phyloP scores from a whole-genome alignment of 2,888 invertebrate species.

The Mythimna impura region DNA sequence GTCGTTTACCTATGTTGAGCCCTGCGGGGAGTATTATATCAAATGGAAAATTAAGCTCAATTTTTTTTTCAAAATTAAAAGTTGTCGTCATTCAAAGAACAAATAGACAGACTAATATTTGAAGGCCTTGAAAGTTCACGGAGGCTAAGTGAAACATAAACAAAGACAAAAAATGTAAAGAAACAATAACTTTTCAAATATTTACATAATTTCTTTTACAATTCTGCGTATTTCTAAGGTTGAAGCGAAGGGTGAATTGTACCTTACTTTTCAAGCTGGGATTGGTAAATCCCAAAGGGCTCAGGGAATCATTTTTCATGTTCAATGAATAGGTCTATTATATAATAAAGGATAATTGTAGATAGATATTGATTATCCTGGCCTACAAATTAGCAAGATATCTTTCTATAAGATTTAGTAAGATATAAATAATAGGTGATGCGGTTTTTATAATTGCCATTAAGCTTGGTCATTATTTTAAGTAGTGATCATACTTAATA shows the following conservation, averaged over 20 bases:
- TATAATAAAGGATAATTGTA: constrained; percentile 53
- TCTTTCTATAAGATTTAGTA: background rate
- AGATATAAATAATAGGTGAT: background rate
- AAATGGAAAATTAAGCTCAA: constrained; percentile 29
- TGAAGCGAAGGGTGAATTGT: constrained; percentile 27
- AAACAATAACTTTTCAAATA: constrained; percentile 31
- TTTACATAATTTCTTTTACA: constrained; percentile 28
- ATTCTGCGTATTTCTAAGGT: constrained; percentile 27
- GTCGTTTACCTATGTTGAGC: constrained; percentile 40
- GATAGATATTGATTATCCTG: constrained; percentile 26
- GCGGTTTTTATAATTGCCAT: background rate
- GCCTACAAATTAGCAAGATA: background rate
- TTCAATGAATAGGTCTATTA: constrained; percentile 40
- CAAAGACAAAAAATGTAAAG: constrained; percentile 9
- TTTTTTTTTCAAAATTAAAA: constrained; percentile 23
- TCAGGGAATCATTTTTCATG: constrained; percentile 43
- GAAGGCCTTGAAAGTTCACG: constrained; percentile 11
- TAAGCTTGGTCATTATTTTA: too few species aligned
- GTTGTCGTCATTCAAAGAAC: background rate
- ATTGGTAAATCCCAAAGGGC: constrained; percentile 37
- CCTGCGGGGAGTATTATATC: constrained; percentile 21
- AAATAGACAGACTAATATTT: constrained; percentile 25
- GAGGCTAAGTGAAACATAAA: constrained; percentile 18
- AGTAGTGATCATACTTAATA: too few species aligned
- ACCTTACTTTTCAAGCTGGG: constrained; percentile 41